These are phyloP conservation scores for Schlechtendalia chinensis DNA, from an alignment of 1,140 invertebrate species.

Conservation along the genomic window DNA sequence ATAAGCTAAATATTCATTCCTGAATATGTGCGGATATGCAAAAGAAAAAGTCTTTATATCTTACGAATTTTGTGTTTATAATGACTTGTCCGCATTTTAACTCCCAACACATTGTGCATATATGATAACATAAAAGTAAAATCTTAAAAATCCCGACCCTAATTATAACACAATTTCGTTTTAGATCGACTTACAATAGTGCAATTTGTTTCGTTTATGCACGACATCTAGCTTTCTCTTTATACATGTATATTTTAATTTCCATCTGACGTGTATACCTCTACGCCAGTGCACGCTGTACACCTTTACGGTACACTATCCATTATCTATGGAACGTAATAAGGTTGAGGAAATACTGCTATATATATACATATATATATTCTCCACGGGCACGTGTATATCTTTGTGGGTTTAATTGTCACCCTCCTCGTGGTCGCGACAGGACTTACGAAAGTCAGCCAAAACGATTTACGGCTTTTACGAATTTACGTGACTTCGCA, in stretches of 20 bases:
- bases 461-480: constrained; percentile 45
- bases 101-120: too few species aligned
- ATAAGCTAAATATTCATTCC: too few species aligned
- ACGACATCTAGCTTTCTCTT: background rate
- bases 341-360: constrained; percentile 7
- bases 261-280: background rate
- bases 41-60: too few species aligned
- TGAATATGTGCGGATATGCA: too few species aligned
- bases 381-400: constrained; percentile 21
- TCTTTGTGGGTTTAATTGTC: constrained; percentile 36
- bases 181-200: too few species aligned
- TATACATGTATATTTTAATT: background rate
- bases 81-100: too few species aligned
- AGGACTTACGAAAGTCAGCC: constrained; percentile 20
- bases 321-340: constrained; percentile 20
- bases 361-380: background rate
- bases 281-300: too few species aligned
- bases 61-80: too few species aligned
- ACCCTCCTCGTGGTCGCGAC: constrained; percentile 11
- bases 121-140: too few species aligned
- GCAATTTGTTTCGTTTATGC: background rate
- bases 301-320: background rate
- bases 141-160: too few species aligned
- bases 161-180: too few species aligned
- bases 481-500: constrained; percentile 26